Percentiles rank a stretch among this genome's conserved stretches.
Evolutionary conservation across 2,797 vertebrate species (phyloP).

Genomic region (Glyptemys insculpta): DNA sequence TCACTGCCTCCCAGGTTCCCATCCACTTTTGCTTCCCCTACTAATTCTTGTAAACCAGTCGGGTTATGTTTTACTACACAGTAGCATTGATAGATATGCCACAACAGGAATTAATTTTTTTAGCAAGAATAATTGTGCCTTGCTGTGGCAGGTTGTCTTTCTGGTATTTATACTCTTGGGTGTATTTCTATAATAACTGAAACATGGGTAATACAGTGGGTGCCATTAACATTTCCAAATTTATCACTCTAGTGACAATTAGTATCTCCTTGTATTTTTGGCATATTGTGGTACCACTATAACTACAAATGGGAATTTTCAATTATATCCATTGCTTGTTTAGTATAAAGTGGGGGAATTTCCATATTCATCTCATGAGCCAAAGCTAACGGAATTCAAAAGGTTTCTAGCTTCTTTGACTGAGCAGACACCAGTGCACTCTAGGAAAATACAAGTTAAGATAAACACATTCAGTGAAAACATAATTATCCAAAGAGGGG

Average conservation of each 20-base stretch:
- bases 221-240: background rate
- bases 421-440: fast-evolving
- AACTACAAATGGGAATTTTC: background rate
- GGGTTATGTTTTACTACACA: background rate
- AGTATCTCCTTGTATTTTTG: background rate
- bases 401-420: background rate
- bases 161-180: background rate
- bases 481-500: background rate
- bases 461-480: background rate
- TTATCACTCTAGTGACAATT: fast-evolving
- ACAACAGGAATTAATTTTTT: background rate
- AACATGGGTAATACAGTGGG: background rate
- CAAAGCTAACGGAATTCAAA: background rate
- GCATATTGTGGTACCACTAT: background rate
- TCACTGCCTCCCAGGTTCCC: too few species aligned
- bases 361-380: background rate
- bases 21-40: too few species aligned
- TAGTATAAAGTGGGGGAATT: background rate
- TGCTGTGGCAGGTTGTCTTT: background rate
- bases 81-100: background rate
- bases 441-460: background rate
- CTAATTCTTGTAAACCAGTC: background rate
- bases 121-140: background rate
- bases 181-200: background rate
- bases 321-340: background rate